Base-by-base conservation (phyloP, 1,140 invertebrate genomes). In the Heliothis subflexa region DNA sequence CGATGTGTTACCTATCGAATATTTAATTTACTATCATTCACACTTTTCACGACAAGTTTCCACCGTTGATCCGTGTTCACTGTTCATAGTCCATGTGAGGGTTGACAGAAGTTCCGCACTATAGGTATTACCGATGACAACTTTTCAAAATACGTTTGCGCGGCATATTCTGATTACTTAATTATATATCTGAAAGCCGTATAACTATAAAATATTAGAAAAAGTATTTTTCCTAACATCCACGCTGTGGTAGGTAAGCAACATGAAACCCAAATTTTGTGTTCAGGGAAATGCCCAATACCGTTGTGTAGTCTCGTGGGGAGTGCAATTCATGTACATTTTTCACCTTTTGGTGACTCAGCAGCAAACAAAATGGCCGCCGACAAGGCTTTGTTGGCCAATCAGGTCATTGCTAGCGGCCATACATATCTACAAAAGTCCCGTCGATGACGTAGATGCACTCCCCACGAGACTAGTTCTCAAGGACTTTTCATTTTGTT, bases 321-420 rank as follows among this genome's bases (percentile, higher is more conserved):
- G 91, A 93, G 92, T 95, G 85, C 89, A 91, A 93, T 91, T 94
- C 93, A 88, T 89, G 88, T 92, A 92, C 89, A 94, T 94, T 94
- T 95, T 95, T 95, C 93, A 93, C 93, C 90, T 93, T 93, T 91
- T 92, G 91, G 92, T 95, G 94, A 95, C 88, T 95, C 94, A 95
- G 93, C 91, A 91, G 86, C 89, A 87, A 88, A 91, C 93, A 95
- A 95, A 94, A 95, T 95, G 94, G 94, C 94, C 89, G 94, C 91
- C 90, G 84, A 89, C 88, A 89, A 93, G 89, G 91, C 90, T 91
- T 91, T 92, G 88, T 91, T 91, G 88, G 89, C 93, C 94, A 95
- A 95, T 94, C 87, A 82, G 84, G 86, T 78, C 74, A 85, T 83
- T 83, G 87, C 87, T 88, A 83, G 84, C 81, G 78, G 79, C 85